Evolutionary conservation across 2,113 vertebrate genomes (phyloP).

Genomic region (Herpetotheres cachinnans): DNA sequence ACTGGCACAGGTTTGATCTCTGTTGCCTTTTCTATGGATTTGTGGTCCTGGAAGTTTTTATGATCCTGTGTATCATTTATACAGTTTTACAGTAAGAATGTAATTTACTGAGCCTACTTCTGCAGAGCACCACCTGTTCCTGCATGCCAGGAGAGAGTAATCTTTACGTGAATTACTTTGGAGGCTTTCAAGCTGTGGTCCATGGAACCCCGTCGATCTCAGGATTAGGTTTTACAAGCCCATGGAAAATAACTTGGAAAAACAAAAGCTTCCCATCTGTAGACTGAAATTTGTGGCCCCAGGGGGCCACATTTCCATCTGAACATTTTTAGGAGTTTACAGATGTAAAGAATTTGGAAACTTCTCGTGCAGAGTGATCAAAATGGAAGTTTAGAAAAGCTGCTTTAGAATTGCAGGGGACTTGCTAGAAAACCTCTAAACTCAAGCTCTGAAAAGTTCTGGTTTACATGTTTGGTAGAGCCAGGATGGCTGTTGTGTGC

Average conservation of each 20-base stretch:
- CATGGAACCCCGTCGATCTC: neutral
- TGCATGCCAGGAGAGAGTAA: neutral
- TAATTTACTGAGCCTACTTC: neutral
- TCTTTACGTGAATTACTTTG: neutral
- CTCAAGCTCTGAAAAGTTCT: neutral
- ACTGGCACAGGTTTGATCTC: neutral
- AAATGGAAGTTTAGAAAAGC: neutral
- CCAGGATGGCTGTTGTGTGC: neutral
- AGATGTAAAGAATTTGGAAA: neutral
- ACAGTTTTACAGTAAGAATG: neutral
- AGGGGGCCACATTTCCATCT: neutral
- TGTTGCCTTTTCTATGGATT: neutral
- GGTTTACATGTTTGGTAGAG: neutral
- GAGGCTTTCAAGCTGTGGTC: conserved; percentile 36
- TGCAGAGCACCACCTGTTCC: neutral
- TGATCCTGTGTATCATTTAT: neutral
- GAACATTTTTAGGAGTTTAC: conserved; percentile 8
- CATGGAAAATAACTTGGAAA: conserved; percentile 18
- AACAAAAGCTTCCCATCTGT: conserved; percentile 39
- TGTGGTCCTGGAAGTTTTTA: neutral
- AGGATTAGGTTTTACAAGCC: conserved; percentile 38
- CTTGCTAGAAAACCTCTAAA: neutral
- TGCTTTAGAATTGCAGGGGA: neutral
- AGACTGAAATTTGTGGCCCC: conserved; percentile 1
- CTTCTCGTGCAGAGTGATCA: neutral